A percentile compares a stretch with the other conserved stretches of the same genome.
Conservation (phyloP, 2,888 invertebrate genomes). For the Gymnocheta viridis region DNA sequence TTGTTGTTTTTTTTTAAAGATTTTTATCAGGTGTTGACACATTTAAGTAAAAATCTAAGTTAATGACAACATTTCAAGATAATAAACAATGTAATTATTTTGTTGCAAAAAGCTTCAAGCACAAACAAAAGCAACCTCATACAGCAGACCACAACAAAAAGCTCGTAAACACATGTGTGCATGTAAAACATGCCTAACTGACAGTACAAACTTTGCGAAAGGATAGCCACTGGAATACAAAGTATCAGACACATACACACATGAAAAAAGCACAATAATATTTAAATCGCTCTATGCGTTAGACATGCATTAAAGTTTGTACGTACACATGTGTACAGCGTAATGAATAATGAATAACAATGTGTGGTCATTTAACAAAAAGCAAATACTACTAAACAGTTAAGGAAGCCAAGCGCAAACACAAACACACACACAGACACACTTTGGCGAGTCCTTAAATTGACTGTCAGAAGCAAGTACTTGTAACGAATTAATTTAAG, state of each 20-base stretch:
- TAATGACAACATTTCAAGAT: conserved; percentile 63
- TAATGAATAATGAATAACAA: conserved; percentile 41
- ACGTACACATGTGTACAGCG: neutral
- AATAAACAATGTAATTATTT: conserved; percentile 61
- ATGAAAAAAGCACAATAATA: neutral
- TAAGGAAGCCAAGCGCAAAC: no score
- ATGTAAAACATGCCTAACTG: neutral
- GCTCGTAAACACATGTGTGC: neutral
- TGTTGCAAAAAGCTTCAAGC: conserved; percentile 14
- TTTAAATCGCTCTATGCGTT: neutral
- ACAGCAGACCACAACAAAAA: conserved; percentile 14
- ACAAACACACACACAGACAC: neutral
- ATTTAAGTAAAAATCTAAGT: conserved; percentile 55
- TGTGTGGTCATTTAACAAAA: conserved; percentile 39
- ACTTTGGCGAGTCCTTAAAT: neutral
- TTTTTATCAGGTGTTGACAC: conserved; percentile 66
- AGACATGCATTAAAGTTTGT: neutral
- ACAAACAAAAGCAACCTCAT: conserved; percentile 8
- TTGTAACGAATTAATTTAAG: neutral
- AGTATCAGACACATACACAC: neutral
- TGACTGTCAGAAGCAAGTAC: neutral
- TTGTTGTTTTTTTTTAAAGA: conserved; percentile 23
- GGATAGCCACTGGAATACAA: neutral
- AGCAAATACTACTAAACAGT: conserved; percentile 3
- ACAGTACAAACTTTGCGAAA: neutral